Base-by-base conservation (phyloP, 2,797 vertebrate genomes). In the Pangasius sanitwongsei region DNA sequence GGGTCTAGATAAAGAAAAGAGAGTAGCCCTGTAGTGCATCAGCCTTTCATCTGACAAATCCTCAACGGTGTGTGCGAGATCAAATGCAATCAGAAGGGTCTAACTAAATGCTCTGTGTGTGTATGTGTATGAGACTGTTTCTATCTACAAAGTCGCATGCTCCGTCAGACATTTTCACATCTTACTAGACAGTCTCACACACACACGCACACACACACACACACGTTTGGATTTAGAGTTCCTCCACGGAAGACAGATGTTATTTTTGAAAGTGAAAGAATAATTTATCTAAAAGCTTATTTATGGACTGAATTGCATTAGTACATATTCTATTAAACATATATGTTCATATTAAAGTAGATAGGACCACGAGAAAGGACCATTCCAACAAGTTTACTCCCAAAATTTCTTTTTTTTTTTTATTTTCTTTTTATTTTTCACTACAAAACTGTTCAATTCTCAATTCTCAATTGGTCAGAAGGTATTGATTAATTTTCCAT, bases 51-150 rank as follows among this genome's bases (percentile, higher is more conserved):
- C 85, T 86, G 84, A 88, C 90, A 85, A 78, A 84, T 85, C 85
- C 86, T 90, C 37, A 41, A 48, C 57, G 50, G 57, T 50, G 44
- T 57, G 69, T 75, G 77, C 70, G 88, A 89, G 91, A 88, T 89
- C 88, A 89, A 88, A 89, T 31, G 88, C 87, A 86, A 83, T 89
- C 91, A 90, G 88, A 89, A 87, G 72, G 86, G 90, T 87, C 84
- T 86, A 75, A 88, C 83, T 89, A 78, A 90, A 86, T 53, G 85
- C 69, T 87, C 16, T 78, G 23, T 59, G 15, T 83, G 85, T 63
- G 77, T 75, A 5, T 83, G 61, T 31, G 82, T 41, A 18, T 20
- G 80, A 82, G 57, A 83, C 37, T 48, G 80, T 75, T 90, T 77
- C 86, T 88, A 88, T 85, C 87, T 90, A 86, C 89, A 87, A 92